These are phyloP conservation scores for Threskiornis aethiopicus DNA, from an alignment of 2,797 vertebrate species.

Conservation along the genomic window DNA sequence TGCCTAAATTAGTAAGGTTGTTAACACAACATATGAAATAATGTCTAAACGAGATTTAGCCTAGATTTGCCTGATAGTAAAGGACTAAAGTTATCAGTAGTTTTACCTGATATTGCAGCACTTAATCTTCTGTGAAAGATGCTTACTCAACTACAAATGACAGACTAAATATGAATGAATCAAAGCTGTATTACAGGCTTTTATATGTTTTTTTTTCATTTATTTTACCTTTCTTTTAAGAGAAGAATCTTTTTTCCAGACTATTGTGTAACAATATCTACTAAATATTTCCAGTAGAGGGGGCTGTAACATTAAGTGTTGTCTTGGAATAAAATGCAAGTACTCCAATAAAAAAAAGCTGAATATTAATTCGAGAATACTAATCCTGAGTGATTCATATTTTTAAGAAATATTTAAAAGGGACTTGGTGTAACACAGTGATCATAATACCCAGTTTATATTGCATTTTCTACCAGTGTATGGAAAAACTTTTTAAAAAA, in stretches of 20 bases:
- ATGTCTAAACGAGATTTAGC: not conserved
- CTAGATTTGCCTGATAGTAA: not conserved
- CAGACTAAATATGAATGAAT: not conserved
- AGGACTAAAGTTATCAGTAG: not conserved
- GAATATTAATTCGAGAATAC: not conserved
- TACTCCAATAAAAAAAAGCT: not conserved
- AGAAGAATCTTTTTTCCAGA: not conserved
- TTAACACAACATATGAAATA: not conserved
- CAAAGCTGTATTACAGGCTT: not conserved
- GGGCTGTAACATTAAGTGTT: not conserved
- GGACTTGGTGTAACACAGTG: not conserved
- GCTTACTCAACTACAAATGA: not conserved
- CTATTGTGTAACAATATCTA: not conserved
- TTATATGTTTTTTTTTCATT: not conserved
- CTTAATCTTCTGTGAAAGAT: not conserved
- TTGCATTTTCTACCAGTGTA: not conserved
- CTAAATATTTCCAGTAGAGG: slow-evolving; percentile 24
- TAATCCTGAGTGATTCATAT: not conserved
- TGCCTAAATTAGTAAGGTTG: not conserved
- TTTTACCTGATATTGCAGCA: not conserved
- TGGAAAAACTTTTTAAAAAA: not conserved
- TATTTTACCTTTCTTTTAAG: not conserved
- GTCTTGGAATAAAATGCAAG: not conserved
- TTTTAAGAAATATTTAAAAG: not conserved
- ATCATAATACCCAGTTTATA: not conserved